A percentile compares a stretch with the other conserved stretches of the same genome.
These are phyloP conservation scores for Nettapus auritus DNA, from an alignment of 2,113 vertebrate species.

Conservation along the genomic window DNA sequence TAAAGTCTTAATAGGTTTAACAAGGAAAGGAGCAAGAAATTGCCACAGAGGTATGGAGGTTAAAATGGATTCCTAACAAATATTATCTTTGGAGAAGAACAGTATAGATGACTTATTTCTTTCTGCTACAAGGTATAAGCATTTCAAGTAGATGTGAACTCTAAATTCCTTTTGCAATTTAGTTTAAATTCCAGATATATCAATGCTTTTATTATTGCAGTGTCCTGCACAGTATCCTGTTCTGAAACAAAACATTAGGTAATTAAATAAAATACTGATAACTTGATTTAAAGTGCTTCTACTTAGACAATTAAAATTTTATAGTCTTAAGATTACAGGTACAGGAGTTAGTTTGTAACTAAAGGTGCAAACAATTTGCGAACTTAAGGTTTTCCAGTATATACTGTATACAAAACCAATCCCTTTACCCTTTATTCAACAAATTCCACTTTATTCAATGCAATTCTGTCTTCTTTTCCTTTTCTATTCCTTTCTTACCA, in stretches of 20 bases:
- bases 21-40: constrained; percentile 29
- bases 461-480: constrained; percentile 36
- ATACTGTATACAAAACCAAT: background rate
- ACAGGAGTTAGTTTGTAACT: background rate
- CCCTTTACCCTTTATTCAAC: background rate
- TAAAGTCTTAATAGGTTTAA: constrained; percentile 28
- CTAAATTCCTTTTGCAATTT: constrained; percentile 13
- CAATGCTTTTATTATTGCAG: background rate
- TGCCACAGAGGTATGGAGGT: constrained; percentile 54
- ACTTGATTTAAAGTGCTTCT: background rate
- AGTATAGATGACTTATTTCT: constrained; percentile 64
- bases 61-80: constrained; percentile 64
- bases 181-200: constrained; percentile 26
- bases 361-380: background rate
- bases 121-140: constrained; percentile 51
- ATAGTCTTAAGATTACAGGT: background rate
- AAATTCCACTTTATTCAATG: background rate
- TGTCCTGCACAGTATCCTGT: background rate
- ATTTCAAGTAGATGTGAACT: constrained; percentile 9
- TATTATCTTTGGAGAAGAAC: constrained; percentile 53
- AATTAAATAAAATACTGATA: background rate
- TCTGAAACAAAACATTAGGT: background rate
- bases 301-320: background rate
- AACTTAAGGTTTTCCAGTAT: background rate
- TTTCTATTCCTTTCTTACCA: constrained; percentile 37